Percentiles rank a stretch among this genome's conserved stretches.
Conservation (phyloP, 2,888 invertebrate species). For the Lasioglossum oenotherae region DNA sequence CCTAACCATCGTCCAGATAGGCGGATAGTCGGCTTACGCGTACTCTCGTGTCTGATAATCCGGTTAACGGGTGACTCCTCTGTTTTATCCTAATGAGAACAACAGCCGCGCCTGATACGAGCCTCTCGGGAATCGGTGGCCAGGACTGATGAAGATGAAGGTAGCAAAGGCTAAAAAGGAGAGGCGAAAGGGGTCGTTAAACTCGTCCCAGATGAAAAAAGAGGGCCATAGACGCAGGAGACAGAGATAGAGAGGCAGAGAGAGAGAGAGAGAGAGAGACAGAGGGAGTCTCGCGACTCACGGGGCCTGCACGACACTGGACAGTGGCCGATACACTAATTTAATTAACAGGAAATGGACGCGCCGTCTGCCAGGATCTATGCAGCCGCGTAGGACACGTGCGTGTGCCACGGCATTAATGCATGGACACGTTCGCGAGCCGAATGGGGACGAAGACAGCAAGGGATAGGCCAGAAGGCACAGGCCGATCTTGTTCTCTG, state of each 20-base stretch:
- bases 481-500: constrained; percentile 48
- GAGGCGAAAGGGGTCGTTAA: constrained; percentile 77
- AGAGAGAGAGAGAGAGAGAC: not conserved
- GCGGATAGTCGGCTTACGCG: constrained; percentile 21
- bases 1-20: constrained; percentile 30
- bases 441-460: constrained; percentile 25
- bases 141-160: constrained; percentile 75
- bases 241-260: constrained; percentile 9
- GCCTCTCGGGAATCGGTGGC: constrained; percentile 79
- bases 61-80: constrained; percentile 74
- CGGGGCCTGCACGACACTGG: constrained; percentile 63
- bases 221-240: not conserved
- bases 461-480: constrained; percentile 38
- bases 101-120: constrained; percentile 77
- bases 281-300: constrained; percentile 33
- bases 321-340: constrained; percentile 76
- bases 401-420: constrained; percentile 70
- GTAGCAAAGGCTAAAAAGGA: constrained; percentile 36
- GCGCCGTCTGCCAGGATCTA: constrained; percentile 65
- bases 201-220: constrained; percentile 58
- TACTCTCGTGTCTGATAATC: constrained; percentile 72
- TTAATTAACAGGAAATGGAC: constrained; percentile 77
- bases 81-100: constrained; percentile 83
- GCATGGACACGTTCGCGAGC: constrained; percentile 56
- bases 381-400: constrained; percentile 57